phyloP scores from a whole-genome alignment of 2,797 vertebrate genomes.

The Helarctos malayanus region DNA sequence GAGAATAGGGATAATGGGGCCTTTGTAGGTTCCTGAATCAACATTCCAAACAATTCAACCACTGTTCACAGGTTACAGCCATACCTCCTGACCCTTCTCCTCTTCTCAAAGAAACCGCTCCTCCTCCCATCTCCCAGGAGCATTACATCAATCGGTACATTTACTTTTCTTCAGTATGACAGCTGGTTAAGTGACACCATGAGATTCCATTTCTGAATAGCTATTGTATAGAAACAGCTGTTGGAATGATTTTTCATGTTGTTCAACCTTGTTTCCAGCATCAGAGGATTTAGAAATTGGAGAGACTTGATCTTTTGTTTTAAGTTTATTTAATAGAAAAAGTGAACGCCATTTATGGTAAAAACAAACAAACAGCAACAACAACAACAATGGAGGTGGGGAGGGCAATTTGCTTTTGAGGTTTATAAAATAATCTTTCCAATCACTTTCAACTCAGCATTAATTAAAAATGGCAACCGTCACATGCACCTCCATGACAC shows the following conservation, averaged over 20 bases:
- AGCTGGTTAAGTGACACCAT: constrained; percentile 81
- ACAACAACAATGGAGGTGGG: background rate
- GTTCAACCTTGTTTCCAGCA: constrained; percentile 68
- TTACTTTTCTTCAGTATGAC: constrained; percentile 76
- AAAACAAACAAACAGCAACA: background rate
- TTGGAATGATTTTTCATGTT: constrained; percentile 20
- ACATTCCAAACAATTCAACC: constrained; percentile 86
- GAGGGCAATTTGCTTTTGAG: constrained; percentile 25
- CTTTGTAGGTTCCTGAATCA: constrained; percentile 88
- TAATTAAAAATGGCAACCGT: background rate
- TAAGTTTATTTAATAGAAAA: background rate
- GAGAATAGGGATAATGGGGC: constrained; percentile 87
- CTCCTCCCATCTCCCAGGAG: constrained; percentile 80
- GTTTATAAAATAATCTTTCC: background rate
- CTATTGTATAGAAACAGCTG: constrained; percentile 80
- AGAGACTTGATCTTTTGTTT: constrained; percentile 7
- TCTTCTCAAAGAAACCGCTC: constrained; percentile 84
- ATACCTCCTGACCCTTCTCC: constrained; percentile 68
- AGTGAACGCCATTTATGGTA: background rate
- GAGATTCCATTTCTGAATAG: constrained; percentile 74
- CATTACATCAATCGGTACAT: constrained; percentile 83
- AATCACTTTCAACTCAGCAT: background rate
- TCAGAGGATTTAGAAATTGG: background rate
- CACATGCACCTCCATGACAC: background rate
- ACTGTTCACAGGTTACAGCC: constrained; percentile 87